Base-by-base conservation (phyloP, 2,113 vertebrate species). In the Hucho hucho region DNA sequence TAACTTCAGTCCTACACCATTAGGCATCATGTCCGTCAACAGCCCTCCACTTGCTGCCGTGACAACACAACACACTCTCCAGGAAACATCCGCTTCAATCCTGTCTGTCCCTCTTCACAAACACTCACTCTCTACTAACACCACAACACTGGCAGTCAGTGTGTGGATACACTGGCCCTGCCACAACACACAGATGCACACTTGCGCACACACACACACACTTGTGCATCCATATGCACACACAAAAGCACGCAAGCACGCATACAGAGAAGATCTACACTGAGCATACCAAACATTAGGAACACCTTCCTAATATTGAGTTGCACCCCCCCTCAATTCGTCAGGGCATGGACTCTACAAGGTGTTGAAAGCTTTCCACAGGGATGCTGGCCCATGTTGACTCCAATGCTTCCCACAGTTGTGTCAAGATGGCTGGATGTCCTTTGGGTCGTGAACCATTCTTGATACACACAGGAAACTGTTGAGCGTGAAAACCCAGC, bases 1-100 rank as follows among this genome's bases (percentile, higher is more conserved):
- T 81, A 86, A 59, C 82, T 75, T 7, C 24, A 83, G 83, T 87
- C 89, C 83, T 81, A 85, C 84, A 86, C 77, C 81, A 88, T 90
- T 87, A 89, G 81, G 81, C 84, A 49, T 72, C n/a, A 24, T 76
- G 87, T 91, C 89, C 79, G 80, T 91, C 88, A 89, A 75, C 25
- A 32, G 64, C 77, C 37, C 25, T 32, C 13, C 70, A 22, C 26
- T 67, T 69, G 7, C 70, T 81, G 85, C 75, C 65, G 59, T 78
- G 82, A 87, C 86, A 84, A 78, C 76, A 81, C 82, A 81, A 79
- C 73, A 76, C 77, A 66, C 79, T 80, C 72, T 24, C 37, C 74
- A 47, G 84, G 83, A 90, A 87, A 79, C 82, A 82, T 86, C 85
- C 81, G 43, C 79, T 87, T 81, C 84, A 83, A 88, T 88, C 87